These are phyloP conservation scores for Thelaira solivaga DNA, from an alignment of 2,888 invertebrate species.

Conservation along the genomic window DNA sequence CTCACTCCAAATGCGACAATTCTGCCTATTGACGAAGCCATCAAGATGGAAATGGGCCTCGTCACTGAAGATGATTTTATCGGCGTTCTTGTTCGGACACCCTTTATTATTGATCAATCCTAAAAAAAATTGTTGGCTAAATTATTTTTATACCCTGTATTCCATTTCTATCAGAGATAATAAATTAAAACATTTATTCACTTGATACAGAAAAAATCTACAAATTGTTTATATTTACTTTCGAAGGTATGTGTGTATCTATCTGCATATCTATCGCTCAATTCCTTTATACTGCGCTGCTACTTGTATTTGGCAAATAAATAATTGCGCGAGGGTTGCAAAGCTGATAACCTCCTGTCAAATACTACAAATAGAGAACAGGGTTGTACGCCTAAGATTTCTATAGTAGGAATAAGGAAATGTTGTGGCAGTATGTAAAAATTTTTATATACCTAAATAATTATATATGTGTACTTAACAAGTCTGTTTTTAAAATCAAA, in stretches of 20 bases:
- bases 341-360: conserved; percentile 25
- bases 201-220: background rate
- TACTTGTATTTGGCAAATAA: conserved; percentile 54
- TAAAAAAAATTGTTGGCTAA: no score
- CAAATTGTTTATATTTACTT: background rate
- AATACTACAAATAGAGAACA: background rate
- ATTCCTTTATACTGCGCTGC: conserved; percentile 42
- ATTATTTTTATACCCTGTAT: conserved; percentile 65
- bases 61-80: no score
- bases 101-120: no score
- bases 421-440: no score
- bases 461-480: no score
- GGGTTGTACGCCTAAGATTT: background rate
- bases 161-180: conserved; percentile 68
- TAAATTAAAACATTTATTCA: conserved; percentile 62
- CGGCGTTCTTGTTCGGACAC: no score
- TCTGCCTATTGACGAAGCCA: no score
- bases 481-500: no score
- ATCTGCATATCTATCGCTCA: background rate
- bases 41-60: no score
- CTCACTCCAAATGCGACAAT: no score
- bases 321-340: conserved; percentile 67
- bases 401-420: background rate
- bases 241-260: background rate
- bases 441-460: no score